These are phyloP conservation scores for Apodemus agrarius DNA, from an alignment of 2,797 vertebrate genomes.

Conservation along the genomic window DNA sequence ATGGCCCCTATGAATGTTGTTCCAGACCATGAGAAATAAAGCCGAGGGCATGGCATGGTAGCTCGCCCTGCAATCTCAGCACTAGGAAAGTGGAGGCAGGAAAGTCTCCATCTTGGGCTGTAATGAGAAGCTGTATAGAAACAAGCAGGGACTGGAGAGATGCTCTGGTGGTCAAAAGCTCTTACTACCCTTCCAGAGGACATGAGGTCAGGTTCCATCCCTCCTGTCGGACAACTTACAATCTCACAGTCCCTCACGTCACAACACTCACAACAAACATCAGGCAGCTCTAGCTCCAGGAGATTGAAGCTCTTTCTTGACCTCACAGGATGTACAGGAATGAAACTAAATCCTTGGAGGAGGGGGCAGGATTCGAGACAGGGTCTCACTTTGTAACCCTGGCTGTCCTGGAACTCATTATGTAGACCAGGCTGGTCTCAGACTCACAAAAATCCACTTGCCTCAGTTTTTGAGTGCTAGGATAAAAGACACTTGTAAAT, in stretches of 20 bases:
- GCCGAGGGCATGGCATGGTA: neutral
- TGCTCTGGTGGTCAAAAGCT: neutral
- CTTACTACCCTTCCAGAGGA: neutral
- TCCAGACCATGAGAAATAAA: neutral
- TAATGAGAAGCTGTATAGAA: neutral
- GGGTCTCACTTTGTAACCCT: neutral
- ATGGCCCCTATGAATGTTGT: neutral
- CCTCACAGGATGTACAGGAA: neutral
- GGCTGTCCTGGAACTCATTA: neutral
- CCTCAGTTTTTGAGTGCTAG: neutral
- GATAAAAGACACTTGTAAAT: neutral
- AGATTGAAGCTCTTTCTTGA: neutral
- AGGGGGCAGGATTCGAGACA: neutral
- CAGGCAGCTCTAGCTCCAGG: neutral
- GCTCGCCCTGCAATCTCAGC: neutral
- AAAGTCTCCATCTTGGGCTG: neutral
- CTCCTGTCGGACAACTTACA: neutral
- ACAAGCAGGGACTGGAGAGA: neutral
- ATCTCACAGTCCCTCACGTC: neutral
- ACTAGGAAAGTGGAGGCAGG: neutral
- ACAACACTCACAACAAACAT: neutral
- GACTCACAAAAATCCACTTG: neutral
- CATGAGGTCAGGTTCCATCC: neutral
- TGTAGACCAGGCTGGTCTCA: neutral
- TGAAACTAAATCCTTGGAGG: neutral